Percentiles rank a stretch among this genome's conserved stretches.
Evolutionary conservation across 2,113 vertebrate genomes (phyloP).

Genomic region (Zosterops lateralis): DNA sequence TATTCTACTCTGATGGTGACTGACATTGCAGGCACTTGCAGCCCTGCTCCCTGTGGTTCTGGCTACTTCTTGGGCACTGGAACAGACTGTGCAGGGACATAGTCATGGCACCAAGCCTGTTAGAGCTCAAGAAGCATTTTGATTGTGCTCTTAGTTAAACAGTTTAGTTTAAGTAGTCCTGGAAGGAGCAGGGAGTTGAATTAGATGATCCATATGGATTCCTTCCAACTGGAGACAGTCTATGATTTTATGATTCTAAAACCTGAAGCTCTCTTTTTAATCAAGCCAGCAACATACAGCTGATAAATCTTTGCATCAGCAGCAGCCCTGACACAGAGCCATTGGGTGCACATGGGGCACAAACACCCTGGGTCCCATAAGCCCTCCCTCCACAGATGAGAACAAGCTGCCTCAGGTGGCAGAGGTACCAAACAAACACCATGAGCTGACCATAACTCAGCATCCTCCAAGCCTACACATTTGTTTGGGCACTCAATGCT

Average conservation of each 20-base stretch:
- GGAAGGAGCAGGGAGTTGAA: neutral
- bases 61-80: neutral
- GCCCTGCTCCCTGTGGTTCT: neutral
- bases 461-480: neutral
- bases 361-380: neutral
- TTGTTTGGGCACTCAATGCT: neutral
- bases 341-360: neutral
- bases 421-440: neutral
- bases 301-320: neutral
- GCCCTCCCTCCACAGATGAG: neutral
- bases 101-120: rapidly evolving
- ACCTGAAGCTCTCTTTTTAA: neutral
- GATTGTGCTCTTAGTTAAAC: neutral
- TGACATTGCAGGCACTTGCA: neutral
- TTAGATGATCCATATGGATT: neutral
- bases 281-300: neutral
- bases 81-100: neutral
- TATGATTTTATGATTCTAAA: neutral
- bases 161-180: neutral
- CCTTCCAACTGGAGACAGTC: neutral
- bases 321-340: neutral
- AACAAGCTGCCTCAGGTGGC: neutral
- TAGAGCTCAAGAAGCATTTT: neutral
- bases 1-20: neutral
- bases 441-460: neutral